Percentiles rank a stretch among this genome's conserved stretches.
Evolutionary conservation across 2,797 vertebrate species (phyloP).

Genomic region (Kryptolebias ocellatus): DNA sequence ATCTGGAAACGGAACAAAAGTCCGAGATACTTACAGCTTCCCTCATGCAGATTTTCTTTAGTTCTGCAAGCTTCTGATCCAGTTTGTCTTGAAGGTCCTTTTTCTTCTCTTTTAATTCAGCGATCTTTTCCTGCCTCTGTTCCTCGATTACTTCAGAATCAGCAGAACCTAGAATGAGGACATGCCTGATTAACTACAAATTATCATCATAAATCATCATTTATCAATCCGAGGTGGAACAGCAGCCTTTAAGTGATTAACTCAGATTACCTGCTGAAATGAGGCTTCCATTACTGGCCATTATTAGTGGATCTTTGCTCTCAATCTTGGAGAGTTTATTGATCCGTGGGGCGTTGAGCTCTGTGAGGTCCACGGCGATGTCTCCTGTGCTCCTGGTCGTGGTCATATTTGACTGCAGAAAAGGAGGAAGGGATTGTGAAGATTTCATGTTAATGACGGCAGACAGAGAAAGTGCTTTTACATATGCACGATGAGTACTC

Average conservation of each 20-base stretch:
- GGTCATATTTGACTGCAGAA: conserved; percentile 88
- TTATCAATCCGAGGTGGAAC: conserved; percentile 2
- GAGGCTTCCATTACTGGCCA: conserved; percentile 95
- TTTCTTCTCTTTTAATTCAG: conserved; percentile 92
- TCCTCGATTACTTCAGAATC: conserved; percentile 93
- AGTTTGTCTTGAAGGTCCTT: conserved; percentile 89
- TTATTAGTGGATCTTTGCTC: conserved; percentile 91
- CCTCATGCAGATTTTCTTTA: conserved; percentile 93
- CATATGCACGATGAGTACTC: conserved; percentile 51
- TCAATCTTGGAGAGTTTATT: conserved; percentile 85
- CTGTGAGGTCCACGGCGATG: conserved; percentile 94
- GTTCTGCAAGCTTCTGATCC: conserved; percentile 89
- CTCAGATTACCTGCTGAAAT: conserved; percentile 89
- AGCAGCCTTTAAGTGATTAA: conserved; percentile 22
- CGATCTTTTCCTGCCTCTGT: conserved; percentile 93
- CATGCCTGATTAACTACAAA: conserved; percentile 28
- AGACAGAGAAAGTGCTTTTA: conserved; percentile 1
- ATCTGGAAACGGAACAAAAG: neutral
- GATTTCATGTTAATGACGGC: too few species aligned
- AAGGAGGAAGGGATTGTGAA: neutral
- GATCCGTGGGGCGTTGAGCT: conserved; percentile 84
- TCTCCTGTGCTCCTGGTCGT: conserved; percentile 92
- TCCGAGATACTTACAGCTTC: conserved; percentile 88
- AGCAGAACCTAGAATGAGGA: conserved; percentile 85
- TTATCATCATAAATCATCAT: conserved; percentile 33